Evolutionary conservation across 2,888 invertebrate genomes (phyloP).

Genomic region (Athalia rosae): DNA sequence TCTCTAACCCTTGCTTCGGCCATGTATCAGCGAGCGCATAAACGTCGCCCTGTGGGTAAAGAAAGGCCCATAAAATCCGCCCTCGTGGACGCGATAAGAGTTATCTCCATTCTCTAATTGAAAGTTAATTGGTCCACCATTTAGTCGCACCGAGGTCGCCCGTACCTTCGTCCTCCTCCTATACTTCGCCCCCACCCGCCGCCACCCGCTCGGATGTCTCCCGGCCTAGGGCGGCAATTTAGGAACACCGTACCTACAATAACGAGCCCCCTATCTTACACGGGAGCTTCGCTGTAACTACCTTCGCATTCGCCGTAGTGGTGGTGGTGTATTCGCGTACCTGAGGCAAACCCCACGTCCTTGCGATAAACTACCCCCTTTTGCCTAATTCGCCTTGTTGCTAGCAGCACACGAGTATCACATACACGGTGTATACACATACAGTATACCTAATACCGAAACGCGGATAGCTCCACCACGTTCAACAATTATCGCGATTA

Average conservation of each 20-base stretch:
- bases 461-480: too few species aligned
- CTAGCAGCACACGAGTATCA: constrained; percentile 20
- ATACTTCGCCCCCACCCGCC: constrained; percentile 44
- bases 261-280: constrained; percentile 66
- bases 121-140: constrained; percentile 73
- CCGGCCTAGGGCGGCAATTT: constrained; percentile 68
- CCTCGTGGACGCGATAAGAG: constrained; percentile 71
- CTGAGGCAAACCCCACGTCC: constrained; percentile 63
- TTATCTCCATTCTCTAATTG: constrained; percentile 72
- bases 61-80: constrained; percentile 71
- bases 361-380: constrained; percentile 68
- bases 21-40: constrained; percentile 67
- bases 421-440: background rate
- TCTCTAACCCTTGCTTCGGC: constrained; percentile 54
- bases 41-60: constrained; percentile 66
- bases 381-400: constrained; percentile 50
- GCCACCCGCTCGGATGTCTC: constrained; percentile 25
- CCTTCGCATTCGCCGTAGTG: constrained; percentile 26
- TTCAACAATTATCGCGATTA: too few species aligned
- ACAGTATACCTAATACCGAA: too few species aligned
- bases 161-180: constrained; percentile 48
- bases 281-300: constrained; percentile 53
- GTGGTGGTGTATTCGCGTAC: constrained; percentile 41
- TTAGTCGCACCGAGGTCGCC: constrained; percentile 57
- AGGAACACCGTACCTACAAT: constrained; percentile 63